Conservation (phyloP, 1,140 invertebrate species). For the Zaprionus gabonicus region DNA sequence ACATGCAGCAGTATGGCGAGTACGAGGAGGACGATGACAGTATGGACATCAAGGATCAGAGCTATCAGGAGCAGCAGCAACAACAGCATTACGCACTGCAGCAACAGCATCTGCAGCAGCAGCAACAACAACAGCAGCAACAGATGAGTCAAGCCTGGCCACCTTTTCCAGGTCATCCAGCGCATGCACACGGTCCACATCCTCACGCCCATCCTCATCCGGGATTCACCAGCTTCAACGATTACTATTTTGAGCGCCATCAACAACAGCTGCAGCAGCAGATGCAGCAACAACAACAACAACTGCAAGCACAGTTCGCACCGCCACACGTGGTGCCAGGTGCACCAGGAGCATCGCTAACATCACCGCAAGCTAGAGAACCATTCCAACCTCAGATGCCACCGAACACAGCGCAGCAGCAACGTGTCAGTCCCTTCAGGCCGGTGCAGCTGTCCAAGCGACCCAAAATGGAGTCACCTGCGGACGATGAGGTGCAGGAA, state of each 20-base stretch:
- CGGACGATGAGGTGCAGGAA: constrained; percentile 65
- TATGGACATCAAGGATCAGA: constrained; percentile 70
- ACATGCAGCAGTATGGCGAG: constrained; percentile 81
- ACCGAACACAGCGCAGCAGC: constrained; percentile 48
- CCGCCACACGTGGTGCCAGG: constrained; percentile 22
- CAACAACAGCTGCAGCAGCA: constrained; percentile 68
- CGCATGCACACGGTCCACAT: constrained; percentile 9
- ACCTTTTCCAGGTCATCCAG: constrained; percentile 51
- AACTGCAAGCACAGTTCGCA: constrained; percentile 56
- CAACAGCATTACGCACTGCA: constrained; percentile 66
- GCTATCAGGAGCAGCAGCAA: constrained; percentile 71
- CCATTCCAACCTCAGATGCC: constrained; percentile 72
- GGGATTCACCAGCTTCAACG: constrained; percentile 63
- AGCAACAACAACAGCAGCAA: constrained; percentile 45
- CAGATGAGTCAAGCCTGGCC: constrained; percentile 63
- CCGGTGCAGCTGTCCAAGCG: constrained; percentile 67
- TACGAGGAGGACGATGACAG: constrained; percentile 81
- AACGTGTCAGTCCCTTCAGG: constrained; percentile 65
- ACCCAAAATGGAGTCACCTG: constrained; percentile 62
- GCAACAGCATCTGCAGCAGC: constrained; percentile 64
- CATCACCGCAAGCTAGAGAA: constrained; percentile 49
- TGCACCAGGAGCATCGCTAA: constrained; percentile 13
- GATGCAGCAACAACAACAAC: constrained; percentile 42
- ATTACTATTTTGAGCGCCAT: constrained; percentile 71
- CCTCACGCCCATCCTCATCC: constrained; percentile 50